Percentiles rank a stretch among this genome's conserved stretches.
These are phyloP conservation scores for Acropternis orthonyx DNA, from an alignment of 2,797 vertebrate species.

Conservation along the genomic window DNA sequence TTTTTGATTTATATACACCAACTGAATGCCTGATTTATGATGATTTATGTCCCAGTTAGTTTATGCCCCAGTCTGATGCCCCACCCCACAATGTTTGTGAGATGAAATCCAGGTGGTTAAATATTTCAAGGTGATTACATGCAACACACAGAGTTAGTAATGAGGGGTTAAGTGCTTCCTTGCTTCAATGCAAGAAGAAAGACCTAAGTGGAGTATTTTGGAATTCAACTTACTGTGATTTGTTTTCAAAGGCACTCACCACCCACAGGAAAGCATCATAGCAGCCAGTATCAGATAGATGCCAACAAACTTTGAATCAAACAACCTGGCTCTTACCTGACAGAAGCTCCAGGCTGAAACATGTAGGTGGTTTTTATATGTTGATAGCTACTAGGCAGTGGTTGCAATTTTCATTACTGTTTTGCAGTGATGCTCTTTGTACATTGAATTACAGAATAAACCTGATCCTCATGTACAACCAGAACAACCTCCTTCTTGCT, in stretches of 20 bases:
- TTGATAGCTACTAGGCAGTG: neutral
- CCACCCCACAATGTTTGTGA: neutral
- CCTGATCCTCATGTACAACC: neutral
- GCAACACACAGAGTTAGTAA: neutral
- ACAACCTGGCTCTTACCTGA: neutral
- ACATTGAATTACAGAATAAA: neutral
- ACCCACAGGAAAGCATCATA: neutral
- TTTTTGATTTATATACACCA: slow-evolving; percentile 58
- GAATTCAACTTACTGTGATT: neutral
- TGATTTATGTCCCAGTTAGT: slow-evolving; percentile 45
- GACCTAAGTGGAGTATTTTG: neutral
- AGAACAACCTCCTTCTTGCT: neutral
- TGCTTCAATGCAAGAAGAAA: neutral
- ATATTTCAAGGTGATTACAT: slow-evolving; percentile 47
- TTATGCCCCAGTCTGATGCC: neutral
- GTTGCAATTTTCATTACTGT: neutral
- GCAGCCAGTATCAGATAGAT: neutral
- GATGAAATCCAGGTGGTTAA: slow-evolving; percentile 23
- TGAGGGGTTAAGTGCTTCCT: slow-evolving; percentile 13
- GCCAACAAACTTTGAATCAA: neutral
- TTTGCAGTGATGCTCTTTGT: neutral
- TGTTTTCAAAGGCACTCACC: neutral
- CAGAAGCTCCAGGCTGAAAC: neutral
- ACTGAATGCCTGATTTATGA: slow-evolving; percentile 50
- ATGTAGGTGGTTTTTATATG: neutral